phyloP scores from a whole-genome alignment of 2,113 vertebrate species.

The Buteo buteo region DNA sequence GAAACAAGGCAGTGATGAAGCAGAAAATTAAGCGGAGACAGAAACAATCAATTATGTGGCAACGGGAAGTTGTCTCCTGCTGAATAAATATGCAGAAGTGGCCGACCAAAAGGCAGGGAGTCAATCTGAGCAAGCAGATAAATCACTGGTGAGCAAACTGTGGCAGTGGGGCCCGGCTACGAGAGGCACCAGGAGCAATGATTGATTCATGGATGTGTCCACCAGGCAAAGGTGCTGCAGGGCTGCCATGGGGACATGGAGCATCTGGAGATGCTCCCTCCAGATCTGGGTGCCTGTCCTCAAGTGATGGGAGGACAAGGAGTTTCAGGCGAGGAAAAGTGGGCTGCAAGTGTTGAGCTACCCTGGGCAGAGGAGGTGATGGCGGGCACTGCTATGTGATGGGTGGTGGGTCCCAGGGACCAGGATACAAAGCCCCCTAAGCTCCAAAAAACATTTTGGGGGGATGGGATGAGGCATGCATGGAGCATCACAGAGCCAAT shows the following conservation, averaged over 20 bases:
- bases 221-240: neutral
- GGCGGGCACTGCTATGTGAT: neutral
- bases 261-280: neutral
- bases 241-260: neutral
- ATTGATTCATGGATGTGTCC: accelerated
- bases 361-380: neutral
- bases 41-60: neutral
- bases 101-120: neutral
- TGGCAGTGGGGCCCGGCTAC: neutral
- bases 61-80: neutral
- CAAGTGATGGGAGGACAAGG: neutral
- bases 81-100: neutral
- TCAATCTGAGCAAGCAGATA: neutral
- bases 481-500: neutral
- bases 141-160: neutral
- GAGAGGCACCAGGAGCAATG: neutral
- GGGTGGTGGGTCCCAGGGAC: neutral
- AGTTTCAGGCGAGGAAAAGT: neutral
- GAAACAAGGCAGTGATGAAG: neutral
- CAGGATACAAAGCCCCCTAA: neutral
- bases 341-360: neutral
- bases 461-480: neutral
- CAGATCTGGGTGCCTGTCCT: neutral
- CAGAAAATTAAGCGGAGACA: neutral
- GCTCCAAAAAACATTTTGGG: neutral